A percentile compares a stretch with the other conserved stretches of the same genome.
phyloP scores from a whole-genome alignment of 2,797 vertebrate genomes.

The Oreonectes daqikongensis region DNA sequence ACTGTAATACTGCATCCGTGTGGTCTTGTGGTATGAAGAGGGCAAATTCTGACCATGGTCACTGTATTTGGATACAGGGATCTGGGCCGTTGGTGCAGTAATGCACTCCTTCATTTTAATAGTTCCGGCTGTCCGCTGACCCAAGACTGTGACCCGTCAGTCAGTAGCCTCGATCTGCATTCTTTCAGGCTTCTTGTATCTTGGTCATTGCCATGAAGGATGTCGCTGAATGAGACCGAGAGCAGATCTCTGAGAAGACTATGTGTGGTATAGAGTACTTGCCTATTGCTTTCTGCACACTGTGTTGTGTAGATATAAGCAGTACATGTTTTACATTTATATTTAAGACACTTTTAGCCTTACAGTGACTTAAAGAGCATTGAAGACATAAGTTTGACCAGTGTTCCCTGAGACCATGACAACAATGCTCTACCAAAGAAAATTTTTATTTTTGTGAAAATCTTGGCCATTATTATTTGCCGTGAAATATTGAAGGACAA shows the following conservation, averaged over 20 bases:
- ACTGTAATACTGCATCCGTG: neutral
- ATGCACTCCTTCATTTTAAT: conserved; percentile 25
- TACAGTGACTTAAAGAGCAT: too few species aligned
- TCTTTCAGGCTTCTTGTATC: neutral
- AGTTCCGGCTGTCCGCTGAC: conserved; percentile 34
- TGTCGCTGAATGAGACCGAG: neutral
- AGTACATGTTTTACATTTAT: too few species aligned
- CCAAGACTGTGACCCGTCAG: conserved; percentile 27
- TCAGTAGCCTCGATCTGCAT: conserved; percentile 16
- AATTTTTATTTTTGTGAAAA: too few species aligned
- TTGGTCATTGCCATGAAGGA: neutral
- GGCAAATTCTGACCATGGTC: neutral
- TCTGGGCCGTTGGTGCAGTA: conserved; percentile 2
- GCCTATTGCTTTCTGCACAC: too few species aligned
- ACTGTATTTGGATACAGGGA: conserved; percentile 8
- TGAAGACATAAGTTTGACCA: too few species aligned
- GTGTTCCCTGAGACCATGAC: too few species aligned
- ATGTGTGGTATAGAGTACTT: neutral
- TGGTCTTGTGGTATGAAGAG: neutral
- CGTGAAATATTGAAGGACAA: too few species aligned
- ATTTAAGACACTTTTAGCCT: too few species aligned
- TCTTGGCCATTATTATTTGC: too few species aligned
- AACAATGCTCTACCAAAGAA: too few species aligned
- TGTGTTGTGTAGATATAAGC: too few species aligned
- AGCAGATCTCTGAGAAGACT: neutral